A percentile compares a stretch with the other conserved stretches of the same genome.
phyloP scores from a whole-genome alignment of 2,113 vertebrate species.

The Rhizomys pruinosus region DNA sequence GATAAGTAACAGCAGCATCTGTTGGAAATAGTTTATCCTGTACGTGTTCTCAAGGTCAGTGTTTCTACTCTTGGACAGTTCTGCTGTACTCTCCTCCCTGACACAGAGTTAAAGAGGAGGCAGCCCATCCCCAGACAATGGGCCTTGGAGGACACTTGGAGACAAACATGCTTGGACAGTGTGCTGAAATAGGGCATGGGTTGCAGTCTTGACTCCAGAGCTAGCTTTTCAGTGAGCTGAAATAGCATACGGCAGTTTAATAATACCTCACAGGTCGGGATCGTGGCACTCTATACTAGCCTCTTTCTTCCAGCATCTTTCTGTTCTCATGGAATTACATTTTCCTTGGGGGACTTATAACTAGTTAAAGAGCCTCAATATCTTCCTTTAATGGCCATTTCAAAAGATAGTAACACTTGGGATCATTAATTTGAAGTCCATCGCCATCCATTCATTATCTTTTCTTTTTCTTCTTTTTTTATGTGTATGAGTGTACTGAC shows the following conservation, averaged over 20 bases:
- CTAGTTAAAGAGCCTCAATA: not conserved
- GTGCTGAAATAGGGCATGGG: too few species aligned
- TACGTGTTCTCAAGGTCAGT: not conserved
- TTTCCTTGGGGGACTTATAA: not conserved
- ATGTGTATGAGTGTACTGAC: too few species aligned
- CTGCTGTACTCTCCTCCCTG: not conserved
- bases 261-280: not conserved
- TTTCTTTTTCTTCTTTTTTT: not conserved
- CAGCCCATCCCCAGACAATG: not conserved
- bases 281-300: not conserved
- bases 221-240: not conserved
- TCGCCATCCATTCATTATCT: not conserved
- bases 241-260: not conserved
- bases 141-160: too few species aligned
- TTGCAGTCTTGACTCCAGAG: not conserved
- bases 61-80: not conserved
- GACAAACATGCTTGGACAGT: not conserved
- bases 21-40: not conserved
- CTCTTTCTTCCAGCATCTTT: not conserved
- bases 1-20: not conserved
- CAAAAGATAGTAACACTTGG: not conserved
- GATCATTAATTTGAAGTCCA: not conserved
- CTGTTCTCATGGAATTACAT: not conserved
- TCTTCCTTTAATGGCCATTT: not conserved
- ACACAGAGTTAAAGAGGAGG: not conserved